Conservation (phyloP, 1,140 invertebrate genomes). For the Hycleus phaleratus region DNA sequence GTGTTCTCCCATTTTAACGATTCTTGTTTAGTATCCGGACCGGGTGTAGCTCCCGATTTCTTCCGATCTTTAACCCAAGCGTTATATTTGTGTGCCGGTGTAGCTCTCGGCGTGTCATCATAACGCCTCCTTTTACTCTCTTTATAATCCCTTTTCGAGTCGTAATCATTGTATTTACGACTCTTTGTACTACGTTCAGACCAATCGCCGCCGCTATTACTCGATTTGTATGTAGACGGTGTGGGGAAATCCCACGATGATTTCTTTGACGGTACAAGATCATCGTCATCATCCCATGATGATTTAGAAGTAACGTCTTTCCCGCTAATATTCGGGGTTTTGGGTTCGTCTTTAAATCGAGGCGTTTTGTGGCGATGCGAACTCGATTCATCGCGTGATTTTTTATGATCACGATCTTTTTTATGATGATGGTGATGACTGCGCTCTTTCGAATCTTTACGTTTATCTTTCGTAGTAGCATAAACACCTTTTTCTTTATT, state of each 20-base stretch:
- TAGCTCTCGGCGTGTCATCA: slow-evolving; percentile 64
- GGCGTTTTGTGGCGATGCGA: slow-evolving; percentile 61
- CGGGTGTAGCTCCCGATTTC: slow-evolving; percentile 53
- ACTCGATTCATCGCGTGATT: slow-evolving; percentile 23
- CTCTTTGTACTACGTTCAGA: slow-evolving; percentile 42
- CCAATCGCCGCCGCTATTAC: slow-evolving; percentile 37
- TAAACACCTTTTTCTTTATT: slow-evolving; percentile 45
- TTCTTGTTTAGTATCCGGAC: slow-evolving; percentile 37
- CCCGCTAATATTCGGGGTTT: slow-evolving; percentile 62
- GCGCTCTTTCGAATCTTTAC: slow-evolving; percentile 24
- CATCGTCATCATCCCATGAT: slow-evolving; percentile 86
- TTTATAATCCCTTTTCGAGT: slow-evolving; percentile 9
- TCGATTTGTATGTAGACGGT: slow-evolving; percentile 52
- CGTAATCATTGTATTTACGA: slow-evolving; percentile 18
- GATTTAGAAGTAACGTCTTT: slow-evolving; percentile 66
- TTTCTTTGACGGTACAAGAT: slow-evolving; percentile 51
- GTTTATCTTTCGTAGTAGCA: slow-evolving; percentile 41
- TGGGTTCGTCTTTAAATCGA: slow-evolving; percentile 68
- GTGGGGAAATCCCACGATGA: slow-evolving; percentile 93
- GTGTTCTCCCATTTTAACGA: slow-evolving; percentile 49
- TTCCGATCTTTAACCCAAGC: slow-evolving; percentile 65
- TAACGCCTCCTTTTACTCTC: slow-evolving; percentile 25
- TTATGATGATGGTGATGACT: slow-evolving; percentile 25
- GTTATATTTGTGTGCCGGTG: slow-evolving; percentile 82
- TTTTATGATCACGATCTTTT: slow-evolving; percentile 31